These are phyloP conservation scores for Dermolepida albohirtum DNA, from an alignment of 2,888 invertebrate genomes.

Conservation along the genomic window DNA sequence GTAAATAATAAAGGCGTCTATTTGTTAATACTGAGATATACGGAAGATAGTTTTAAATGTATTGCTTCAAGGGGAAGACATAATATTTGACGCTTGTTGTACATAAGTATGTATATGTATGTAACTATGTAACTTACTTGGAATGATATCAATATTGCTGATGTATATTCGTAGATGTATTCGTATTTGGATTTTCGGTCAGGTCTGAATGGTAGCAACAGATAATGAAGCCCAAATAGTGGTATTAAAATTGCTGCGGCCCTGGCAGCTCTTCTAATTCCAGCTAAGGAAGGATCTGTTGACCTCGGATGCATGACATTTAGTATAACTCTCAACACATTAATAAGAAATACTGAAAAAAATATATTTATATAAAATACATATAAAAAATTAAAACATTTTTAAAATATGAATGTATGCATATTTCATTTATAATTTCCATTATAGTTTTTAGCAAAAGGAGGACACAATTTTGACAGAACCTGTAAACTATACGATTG, in stretches of 20 bases:
- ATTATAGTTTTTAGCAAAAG: too few relatives aligned
- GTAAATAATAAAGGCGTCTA: too few relatives aligned
- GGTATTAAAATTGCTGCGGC: conserved; percentile 83
- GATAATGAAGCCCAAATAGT: conserved; percentile 79
- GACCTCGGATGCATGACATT: conserved; percentile 74
- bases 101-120: too few relatives aligned
- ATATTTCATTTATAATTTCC: too few relatives aligned
- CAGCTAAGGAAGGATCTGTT: conserved; percentile 70
- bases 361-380: conserved; percentile 35
- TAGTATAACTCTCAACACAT: conserved; percentile 74
- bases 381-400: too few relatives aligned
- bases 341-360: conserved; percentile 73
- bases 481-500: too few relatives aligned
- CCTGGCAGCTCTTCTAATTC: conserved; percentile 75
- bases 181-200: conserved; percentile 69
- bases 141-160: conserved; percentile 76
- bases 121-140: conserved; percentile 75
- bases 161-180: conserved; percentile 73
- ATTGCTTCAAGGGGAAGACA: too few relatives aligned
- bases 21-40: too few relatives aligned
- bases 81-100: too few relatives aligned
- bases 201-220: conserved; percentile 77
- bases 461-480: too few relatives aligned
- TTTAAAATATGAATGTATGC: too few relatives aligned
- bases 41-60: too few relatives aligned